Evolutionary conservation across 2,113 vertebrate genomes (phyloP).

Genomic region (Copsychus sechellarum): DNA sequence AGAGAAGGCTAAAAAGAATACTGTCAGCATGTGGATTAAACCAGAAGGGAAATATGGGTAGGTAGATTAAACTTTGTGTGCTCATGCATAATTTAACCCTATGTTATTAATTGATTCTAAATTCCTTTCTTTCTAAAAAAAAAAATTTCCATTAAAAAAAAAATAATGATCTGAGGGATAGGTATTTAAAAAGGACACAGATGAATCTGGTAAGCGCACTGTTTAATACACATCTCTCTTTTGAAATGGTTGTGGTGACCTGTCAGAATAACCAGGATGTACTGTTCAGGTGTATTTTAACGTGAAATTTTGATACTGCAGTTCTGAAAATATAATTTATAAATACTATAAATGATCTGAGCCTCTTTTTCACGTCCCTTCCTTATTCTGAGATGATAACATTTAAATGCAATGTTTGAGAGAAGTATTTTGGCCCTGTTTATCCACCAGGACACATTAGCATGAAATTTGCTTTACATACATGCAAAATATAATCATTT

Average conservation of each 20-base stretch:
- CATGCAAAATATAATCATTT: background rate
- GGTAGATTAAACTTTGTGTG: background rate
- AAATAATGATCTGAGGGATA: background rate
- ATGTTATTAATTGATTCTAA: background rate
- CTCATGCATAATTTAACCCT: background rate
- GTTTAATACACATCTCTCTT: background rate
- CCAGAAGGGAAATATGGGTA: background rate
- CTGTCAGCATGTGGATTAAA: background rate
- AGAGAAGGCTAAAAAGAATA: background rate
- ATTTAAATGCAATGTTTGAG: background rate
- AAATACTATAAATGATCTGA: background rate
- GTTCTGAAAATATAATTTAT: background rate
- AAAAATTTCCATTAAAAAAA: no score
- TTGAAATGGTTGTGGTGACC: background rate
- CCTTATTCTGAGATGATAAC: background rate
- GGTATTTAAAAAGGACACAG: background rate
- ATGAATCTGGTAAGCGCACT: background rate
- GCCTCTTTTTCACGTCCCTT: accelerated
- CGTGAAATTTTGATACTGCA: background rate
- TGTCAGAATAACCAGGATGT: background rate
- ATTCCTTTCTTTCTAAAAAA: background rate
- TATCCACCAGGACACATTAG: background rate
- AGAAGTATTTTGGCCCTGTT: background rate
- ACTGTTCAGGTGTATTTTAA: background rate
- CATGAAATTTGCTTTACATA: background rate